Evolutionary conservation across 2,113 vertebrate genomes (phyloP), one percentile per base, ranked within the genome.

Genomic region (Atherinomorus stipes): DNA sequence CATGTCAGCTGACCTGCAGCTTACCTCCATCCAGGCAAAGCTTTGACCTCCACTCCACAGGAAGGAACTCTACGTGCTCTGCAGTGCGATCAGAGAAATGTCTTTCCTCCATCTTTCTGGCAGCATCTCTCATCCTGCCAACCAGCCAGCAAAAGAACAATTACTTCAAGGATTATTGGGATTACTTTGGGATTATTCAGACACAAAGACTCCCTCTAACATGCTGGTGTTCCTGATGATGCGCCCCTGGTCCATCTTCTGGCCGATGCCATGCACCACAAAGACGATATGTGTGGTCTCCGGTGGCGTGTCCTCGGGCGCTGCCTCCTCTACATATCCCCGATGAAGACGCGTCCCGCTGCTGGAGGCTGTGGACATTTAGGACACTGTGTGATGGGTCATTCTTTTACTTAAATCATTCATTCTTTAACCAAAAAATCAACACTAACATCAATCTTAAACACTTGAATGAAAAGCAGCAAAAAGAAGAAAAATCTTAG

Each of bases 161-260:
- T 63, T 40, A 56, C 21, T 49, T 40, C 12, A 34, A 51, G 23
- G 51, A 13, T 34, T 0, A 38, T 11, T 70, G 19, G 26, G 21
- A 40, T 11, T 64, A 37, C 28, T 11, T 22, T n/a, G 2, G 21
- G 31, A 58, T 38, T 19, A 21, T 38, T 22, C n/a, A 22, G 56
- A 37, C n/a, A 38, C 28, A 34, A 12, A 4, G 13, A 38, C 4
- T 7, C 7, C n/a, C 7, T 11, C 56, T 96, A 89, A 98, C 97
- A 97, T 97, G 88, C 96, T 96, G 26, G 97, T 99, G 76, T 99
- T 99, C 91, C 96, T 96, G 87, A 99, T 98, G 87, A 99, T 99
- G 79, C 97, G 96, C 23, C 97, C 96, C 92, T 99, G 97, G 93
- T 98, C 97, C 97, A 99, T 99, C 89, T 99, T 99, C 94, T 99